Evolutionary conservation across 2,797 vertebrate species (phyloP), one percentile per base, ranked within the genome.

Genomic region (Chiroxiphia lanceolata): DNA sequence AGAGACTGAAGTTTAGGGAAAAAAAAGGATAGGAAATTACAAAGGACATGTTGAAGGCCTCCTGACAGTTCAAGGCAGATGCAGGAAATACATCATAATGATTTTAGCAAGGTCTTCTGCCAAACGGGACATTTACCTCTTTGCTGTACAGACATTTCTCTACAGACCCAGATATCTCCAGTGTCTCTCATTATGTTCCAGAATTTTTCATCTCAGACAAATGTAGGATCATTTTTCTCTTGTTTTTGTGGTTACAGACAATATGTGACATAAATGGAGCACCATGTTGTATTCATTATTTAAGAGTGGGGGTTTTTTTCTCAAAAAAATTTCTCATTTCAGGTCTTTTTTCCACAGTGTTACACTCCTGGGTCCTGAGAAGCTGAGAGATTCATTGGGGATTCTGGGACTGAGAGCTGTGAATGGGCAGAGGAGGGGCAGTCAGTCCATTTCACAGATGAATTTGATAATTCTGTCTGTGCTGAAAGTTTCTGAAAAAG

Each of bases 101-200:
- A 76, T 91, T 80, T 83, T 65, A 92, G 51, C 45, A 77, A 89
- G 38, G 75, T 80, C 60, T 89, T 74, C 48, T 92, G 79, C 78
- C 51, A 36, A 74, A 64, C 20, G 80, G 83, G 75, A 67, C 60
- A 40, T 40, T 63, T 63, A 54, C 22, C 14, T 76, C 40, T 78
- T 57, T 70, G 40, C 47, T 75, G 27, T 47, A 29, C 25, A 67
- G 31, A 21, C 16, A 25, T 85, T 93, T 68, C 56, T 85, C 40
- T 53, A 3, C 6, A 80, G 51, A 80, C 9, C 4, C 40, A 87
- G 44, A 29, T 17, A 54, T 38, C 45, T 76, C 38, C 1, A 2
- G 25, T 38, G 71, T 25, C 7, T 65, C 47, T 84, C 64, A 48
- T 63, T 84, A 34, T 67, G 22, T 45, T 92, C 15, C 68, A 83